Conservation (phyloP, 2,113 vertebrate species). For the Helogale parvula region DNA sequence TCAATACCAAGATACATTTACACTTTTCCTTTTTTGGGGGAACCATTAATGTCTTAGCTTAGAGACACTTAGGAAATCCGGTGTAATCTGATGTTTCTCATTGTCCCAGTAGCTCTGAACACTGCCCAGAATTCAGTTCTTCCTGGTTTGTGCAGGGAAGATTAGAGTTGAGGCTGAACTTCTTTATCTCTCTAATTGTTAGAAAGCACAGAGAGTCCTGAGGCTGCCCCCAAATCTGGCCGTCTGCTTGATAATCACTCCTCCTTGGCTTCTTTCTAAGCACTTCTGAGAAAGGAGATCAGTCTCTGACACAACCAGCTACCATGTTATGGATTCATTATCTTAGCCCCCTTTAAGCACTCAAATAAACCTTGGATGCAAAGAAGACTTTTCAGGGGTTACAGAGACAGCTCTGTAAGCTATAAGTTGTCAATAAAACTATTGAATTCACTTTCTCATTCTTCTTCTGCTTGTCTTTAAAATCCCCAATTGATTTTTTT, state of each 20-base stretch:
- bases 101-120: conserved; percentile 35
- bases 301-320: neutral
- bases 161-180: conserved; percentile 47
- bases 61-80: neutral
- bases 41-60: neutral
- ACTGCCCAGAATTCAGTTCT: conserved; percentile 42
- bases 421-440: conserved; percentile 62
- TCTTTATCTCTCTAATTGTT: conserved; percentile 53
- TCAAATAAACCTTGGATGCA: conserved; percentile 19
- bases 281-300: neutral
- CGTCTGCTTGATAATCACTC: conserved; percentile 16
- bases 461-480: conserved; percentile 67
- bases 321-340: conserved; percentile 10
- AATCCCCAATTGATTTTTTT: conserved; percentile 52
- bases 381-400: conserved; percentile 52
- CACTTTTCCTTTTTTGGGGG: neutral
- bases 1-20: conserved; percentile 4
- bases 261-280: conserved; percentile 33
- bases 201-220: conserved; percentile 13
- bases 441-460: conserved; percentile 50
- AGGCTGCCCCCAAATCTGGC: conserved; percentile 29
- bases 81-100: neutral
- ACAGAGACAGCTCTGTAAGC: conserved; percentile 52
- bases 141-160: conserved; percentile 38
- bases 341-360: conserved; percentile 8